These are phyloP conservation scores for Plagiodera versicolora DNA, from an alignment of 2,888 invertebrate species.

Conservation along the genomic window DNA sequence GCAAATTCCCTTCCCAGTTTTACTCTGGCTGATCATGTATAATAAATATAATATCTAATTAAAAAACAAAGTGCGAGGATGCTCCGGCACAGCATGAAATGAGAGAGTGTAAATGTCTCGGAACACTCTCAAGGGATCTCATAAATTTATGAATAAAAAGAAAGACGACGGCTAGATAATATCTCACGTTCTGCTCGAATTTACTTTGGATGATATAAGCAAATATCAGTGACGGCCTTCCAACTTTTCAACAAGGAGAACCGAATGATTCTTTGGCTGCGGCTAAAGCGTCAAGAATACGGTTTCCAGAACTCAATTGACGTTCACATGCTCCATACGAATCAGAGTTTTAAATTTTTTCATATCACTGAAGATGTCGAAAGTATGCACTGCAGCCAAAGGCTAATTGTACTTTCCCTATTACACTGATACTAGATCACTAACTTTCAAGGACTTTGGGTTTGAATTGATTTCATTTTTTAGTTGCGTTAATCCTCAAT, in stretches of 20 bases:
- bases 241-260: constrained; percentile 41
- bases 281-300: too few relatives aligned
- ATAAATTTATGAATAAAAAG: constrained; percentile 41
- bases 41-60: constrained; percentile 37
- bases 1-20: background rate
- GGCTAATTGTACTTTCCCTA: too few relatives aligned
- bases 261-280: too few relatives aligned
- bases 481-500: too few relatives aligned
- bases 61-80: constrained; percentile 39
- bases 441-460: too few relatives aligned
- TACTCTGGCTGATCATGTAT: background rate
- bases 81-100: constrained; percentile 37
- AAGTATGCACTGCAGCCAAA: too few relatives aligned
- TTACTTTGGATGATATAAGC: constrained; percentile 39
- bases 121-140: constrained; percentile 43
- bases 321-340: too few relatives aligned
- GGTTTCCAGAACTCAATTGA: too few relatives aligned
- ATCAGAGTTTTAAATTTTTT: too few relatives aligned
- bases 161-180: constrained; percentile 41
- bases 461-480: too few relatives aligned
- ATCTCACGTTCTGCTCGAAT: constrained; percentile 38
- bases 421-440: too few relatives aligned
- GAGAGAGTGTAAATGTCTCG: constrained; percentile 43
- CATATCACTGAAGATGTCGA: too few relatives aligned
- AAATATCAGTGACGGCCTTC: constrained; percentile 36